Conservation (phyloP, 2,888 invertebrate species). For the Mythimna pallens region DNA sequence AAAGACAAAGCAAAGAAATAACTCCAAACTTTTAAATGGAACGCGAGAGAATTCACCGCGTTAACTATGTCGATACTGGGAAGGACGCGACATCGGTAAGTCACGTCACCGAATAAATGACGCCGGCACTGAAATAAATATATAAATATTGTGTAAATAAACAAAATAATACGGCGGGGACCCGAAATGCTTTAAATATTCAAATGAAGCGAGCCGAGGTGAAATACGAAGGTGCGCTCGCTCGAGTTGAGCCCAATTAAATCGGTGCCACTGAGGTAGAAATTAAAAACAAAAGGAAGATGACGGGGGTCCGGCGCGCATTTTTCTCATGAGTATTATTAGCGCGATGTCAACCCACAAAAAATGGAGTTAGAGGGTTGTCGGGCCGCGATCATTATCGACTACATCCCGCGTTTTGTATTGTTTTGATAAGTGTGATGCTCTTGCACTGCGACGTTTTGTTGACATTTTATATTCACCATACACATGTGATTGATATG, state of each 20-base stretch:
- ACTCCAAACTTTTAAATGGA: constrained; percentile 88
- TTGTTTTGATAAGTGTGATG: constrained; percentile 89
- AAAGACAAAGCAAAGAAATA: constrained; percentile 84
- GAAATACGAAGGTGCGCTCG: constrained; percentile 90
- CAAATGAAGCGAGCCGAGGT: constrained; percentile 90
- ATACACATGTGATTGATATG: constrained; percentile 84
- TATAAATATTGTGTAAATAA: constrained; percentile 90
- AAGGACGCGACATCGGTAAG: constrained; percentile 90
- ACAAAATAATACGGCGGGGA: constrained; percentile 87
- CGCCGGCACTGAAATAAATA: constrained; percentile 88
- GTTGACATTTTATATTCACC: constrained; percentile 85
- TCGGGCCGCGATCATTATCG: constrained; percentile 88
- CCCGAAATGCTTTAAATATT: constrained; percentile 90
- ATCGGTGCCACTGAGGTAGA: constrained; percentile 91
- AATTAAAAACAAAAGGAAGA: constrained; percentile 91
- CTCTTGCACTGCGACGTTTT: constrained; percentile 79
- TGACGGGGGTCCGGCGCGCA: constrained; percentile 88
- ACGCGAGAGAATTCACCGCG: constrained; percentile 89
- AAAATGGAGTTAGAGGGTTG: constrained; percentile 88
- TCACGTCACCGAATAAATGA: constrained; percentile 90
- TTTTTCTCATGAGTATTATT: constrained; percentile 91
- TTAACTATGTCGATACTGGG: constrained; percentile 90
- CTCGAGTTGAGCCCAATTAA: constrained; percentile 90
- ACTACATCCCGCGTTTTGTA: constrained; percentile 89
- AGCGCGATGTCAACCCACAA: constrained; percentile 90